Percentiles rank a stretch among this genome's conserved stretches.
phyloP scores from a whole-genome alignment of 2,113 vertebrate species.

The human (Homo sapiens) region DNA sequence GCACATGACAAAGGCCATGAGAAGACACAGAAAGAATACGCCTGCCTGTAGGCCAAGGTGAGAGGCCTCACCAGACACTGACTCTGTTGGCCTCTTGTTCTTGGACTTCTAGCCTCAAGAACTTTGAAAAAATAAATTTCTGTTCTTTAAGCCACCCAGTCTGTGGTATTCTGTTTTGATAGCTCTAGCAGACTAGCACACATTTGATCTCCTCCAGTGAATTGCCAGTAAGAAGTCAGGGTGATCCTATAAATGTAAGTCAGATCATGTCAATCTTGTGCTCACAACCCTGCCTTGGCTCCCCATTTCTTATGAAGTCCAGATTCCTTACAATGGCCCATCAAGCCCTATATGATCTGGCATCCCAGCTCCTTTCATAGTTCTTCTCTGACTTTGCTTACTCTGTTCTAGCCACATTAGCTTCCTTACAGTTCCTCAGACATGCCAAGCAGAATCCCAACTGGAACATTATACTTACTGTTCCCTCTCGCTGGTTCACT shows the following conservation, averaged over 20 bases:
- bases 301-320: neutral
- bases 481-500: neutral
- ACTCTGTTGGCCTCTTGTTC: neutral
- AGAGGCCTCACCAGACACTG: neutral
- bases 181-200: neutral
- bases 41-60: too few relatives aligned
- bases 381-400: neutral
- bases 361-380: neutral
- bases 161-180: neutral
- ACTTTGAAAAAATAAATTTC: neutral
- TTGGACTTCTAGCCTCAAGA: neutral
- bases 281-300: neutral
- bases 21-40: neutral
- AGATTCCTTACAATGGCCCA: neutral
- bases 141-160: neutral
- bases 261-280: neutral
- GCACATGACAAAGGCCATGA: neutral
- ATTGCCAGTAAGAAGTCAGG: neutral
- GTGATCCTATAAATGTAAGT: neutral
- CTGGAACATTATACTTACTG: neutral
- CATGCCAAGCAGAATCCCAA: neutral
- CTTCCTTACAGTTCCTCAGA: neutral
- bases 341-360: neutral
- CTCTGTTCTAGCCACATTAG: neutral
- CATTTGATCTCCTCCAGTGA: neutral